Conservation (phyloP, 2,113 vertebrate genomes). For the Laticauda laticaudata region DNA sequence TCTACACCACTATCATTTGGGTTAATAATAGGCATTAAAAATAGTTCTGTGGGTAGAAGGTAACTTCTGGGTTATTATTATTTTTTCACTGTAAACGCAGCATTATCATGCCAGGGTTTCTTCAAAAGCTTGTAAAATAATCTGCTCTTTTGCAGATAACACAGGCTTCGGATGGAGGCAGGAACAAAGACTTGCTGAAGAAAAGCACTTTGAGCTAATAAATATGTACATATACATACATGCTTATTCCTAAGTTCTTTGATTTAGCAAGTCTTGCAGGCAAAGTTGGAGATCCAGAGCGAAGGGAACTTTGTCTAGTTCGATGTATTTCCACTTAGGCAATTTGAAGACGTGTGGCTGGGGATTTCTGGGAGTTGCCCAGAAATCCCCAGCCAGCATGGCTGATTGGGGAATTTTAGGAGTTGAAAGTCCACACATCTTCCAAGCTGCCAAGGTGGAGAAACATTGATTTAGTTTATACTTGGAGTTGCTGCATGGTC, state of each 20-base stretch:
- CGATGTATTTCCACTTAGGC: not conserved
- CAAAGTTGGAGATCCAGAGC: constrained; percentile 50
- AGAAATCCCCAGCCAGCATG: not conserved
- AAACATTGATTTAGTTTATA: constrained; percentile 35
- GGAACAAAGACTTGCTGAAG: not conserved
- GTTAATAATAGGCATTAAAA: constrained; percentile 46
- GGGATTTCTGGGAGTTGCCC: not conserved
- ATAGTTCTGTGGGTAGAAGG: constrained; percentile 47
- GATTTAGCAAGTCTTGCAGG: constrained; percentile 47
- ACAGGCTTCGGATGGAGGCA: constrained; percentile 40
- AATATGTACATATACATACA: not conserved
- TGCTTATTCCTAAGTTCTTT: constrained; percentile 24
- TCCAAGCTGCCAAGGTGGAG: not conserved
- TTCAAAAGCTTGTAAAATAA: constrained; percentile 26
- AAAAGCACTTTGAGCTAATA: not conserved
- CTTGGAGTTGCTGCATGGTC: constrained; percentile 72
- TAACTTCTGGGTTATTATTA: constrained; percentile 26
- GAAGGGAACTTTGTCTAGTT: constrained; percentile 48
- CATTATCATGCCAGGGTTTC: constrained; percentile 11
- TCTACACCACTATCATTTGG: constrained; percentile 20
- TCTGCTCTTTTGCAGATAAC: constrained; percentile 49
- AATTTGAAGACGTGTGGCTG: not conserved
- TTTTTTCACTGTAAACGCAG: constrained; percentile 27
- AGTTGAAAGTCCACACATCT: not conserved
- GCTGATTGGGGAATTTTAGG: not conserved